Evolutionary conservation across 1,140 invertebrate genomes (phyloP).

Genomic region (Fopius arisanus): DNA sequence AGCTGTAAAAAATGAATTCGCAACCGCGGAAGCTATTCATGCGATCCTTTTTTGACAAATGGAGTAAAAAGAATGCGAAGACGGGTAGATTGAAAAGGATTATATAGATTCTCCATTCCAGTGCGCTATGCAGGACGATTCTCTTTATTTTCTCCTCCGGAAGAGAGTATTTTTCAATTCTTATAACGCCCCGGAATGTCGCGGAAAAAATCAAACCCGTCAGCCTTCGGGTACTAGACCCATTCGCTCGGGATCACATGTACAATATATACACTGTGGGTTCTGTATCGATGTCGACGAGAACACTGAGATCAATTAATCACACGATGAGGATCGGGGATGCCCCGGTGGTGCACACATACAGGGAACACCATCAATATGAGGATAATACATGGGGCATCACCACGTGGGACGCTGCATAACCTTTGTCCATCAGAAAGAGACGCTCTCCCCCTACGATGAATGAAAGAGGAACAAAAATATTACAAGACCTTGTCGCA

Average conservation of each 20-base stretch:
- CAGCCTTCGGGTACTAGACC: constrained; percentile 32
- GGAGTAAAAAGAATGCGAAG: constrained; percentile 3
- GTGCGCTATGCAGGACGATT: background rate
- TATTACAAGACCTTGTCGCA: constrained; percentile 4
- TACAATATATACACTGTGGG: background rate
- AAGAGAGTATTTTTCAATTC: constrained; percentile 38
- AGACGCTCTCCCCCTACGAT: background rate
- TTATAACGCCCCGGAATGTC: constrained; percentile 33
- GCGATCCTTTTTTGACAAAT: constrained; percentile 6
- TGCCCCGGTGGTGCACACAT: constrained; percentile 27
- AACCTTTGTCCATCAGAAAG: constrained; percentile 27
- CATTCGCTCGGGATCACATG: constrained; percentile 14
- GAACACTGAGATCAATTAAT: constrained; percentile 39
- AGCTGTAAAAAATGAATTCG: background rate
- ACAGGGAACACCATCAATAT: constrained; percentile 29
- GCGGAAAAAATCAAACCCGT: constrained; percentile 38
- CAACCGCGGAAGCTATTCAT: constrained; percentile 3
- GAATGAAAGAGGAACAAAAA: background rate
- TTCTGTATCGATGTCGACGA: constrained; percentile 37
- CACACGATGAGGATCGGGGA: constrained; percentile 38
- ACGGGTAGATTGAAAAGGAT: constrained; percentile 14
- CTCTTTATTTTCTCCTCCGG: constrained; percentile 24
- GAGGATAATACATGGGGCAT: constrained; percentile 24
- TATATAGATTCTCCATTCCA: background rate
- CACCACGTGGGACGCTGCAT: constrained; percentile 30